Conservation (phyloP, 2,113 vertebrate species). For the Opisthocomus hoazin region DNA sequence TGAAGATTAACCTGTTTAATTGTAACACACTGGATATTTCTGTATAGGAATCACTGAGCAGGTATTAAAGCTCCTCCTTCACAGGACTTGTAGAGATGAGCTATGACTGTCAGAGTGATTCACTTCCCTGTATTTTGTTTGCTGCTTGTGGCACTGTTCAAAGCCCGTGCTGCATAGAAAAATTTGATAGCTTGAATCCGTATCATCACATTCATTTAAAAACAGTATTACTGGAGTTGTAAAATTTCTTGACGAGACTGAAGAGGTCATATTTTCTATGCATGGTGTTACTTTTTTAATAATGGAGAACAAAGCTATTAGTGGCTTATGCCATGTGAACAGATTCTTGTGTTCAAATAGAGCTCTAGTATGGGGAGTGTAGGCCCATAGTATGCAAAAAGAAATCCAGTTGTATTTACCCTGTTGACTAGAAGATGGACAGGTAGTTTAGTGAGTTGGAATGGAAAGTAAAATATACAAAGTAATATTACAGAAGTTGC, state of each 20-base stretch:
- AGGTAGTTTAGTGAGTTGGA: background rate
- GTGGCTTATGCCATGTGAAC: background rate
- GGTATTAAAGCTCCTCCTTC: background rate
- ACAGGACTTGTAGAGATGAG: background rate
- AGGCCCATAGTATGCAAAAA: background rate
- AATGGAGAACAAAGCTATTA: background rate
- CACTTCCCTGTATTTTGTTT: background rate
- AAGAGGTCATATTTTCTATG: background rate
- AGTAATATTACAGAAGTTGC: background rate
- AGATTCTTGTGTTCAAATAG: background rate
- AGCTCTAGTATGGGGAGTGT: background rate
- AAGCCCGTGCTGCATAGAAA: background rate
- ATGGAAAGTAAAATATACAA: background rate
- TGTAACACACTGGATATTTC: background rate
- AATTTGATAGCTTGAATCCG: background rate
- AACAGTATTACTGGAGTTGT: background rate
- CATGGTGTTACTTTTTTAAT: background rate
- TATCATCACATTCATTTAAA: background rate
- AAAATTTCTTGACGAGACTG: background rate
- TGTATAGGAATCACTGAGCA: background rate
- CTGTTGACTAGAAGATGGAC: background rate
- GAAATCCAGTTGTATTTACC: background rate
- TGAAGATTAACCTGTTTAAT: background rate
- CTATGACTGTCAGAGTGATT: background rate
- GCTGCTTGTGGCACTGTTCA: background rate